Evolutionary conservation across 2,888 invertebrate genomes (phyloP), one percentile per base, ranked within the genome.

Genomic region (Seira ritae): DNA sequence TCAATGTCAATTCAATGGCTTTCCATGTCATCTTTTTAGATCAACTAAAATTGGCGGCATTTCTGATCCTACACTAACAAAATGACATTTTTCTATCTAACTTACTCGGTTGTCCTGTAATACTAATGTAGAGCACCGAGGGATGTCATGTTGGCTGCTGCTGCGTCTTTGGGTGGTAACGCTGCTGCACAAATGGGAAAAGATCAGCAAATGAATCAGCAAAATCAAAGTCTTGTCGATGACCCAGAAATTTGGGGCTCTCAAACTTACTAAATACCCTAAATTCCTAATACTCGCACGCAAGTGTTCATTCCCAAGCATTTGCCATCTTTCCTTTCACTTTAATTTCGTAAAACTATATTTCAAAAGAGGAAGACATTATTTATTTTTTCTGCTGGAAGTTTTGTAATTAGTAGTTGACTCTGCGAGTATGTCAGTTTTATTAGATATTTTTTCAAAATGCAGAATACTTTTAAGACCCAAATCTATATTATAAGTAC

Each of bases 191-290:
- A 85, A 73, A 73, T 85, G 75, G 86, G 85, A 67, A 86, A 85
- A 73, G 86, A 85, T 73, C 80, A 77, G n/a, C 86, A 85, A 70
- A 68, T 80, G 46, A 87, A 82, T 84, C 87, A 87, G 70, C 89
- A 88, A 75, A 86, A 89, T 84, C 89, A 89, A 80, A 89, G 87
- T 85, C 80, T 89, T 24, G 89, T 89, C 31, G 89, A 89, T 70
- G 89, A 89, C 73, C 89, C 89, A 22, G 89, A 89, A 84, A 89
- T 89, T 42, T 89, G 89, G 89, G 89, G 89, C 42, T 80, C 83
- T 1, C 87, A 87, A 72, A 89, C 87, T 69, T 89, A 89, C 75
- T 89, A 87, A 84, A 72, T 8, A 31, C 31, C 31, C 31, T 31
- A 31, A 31, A 46, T 22, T 80, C 74, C 42, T 75, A 19, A 69